These are phyloP conservation scores for Stratiolaelaps scimitus DNA, from an alignment of 1,140 invertebrate species.

Conservation along the genomic window DNA sequence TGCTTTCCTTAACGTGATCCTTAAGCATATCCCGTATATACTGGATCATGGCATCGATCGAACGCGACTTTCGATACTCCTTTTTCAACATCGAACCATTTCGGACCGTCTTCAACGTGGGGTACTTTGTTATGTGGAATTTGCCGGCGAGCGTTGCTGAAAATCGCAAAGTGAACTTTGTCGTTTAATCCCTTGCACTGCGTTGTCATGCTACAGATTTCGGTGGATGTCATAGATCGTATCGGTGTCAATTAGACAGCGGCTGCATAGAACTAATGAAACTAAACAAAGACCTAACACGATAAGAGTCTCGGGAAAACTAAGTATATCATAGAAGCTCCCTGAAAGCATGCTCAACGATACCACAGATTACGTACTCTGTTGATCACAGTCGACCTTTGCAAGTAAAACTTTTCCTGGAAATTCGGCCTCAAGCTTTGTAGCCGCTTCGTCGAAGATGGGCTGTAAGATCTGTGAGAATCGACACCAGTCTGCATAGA, in stretches of 20 bases:
- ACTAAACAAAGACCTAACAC: not conserved
- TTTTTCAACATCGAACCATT: constrained; percentile 85
- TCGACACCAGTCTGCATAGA: constrained; percentile 94
- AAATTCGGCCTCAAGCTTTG: constrained; percentile 19
- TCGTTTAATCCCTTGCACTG: not conserved
- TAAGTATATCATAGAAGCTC: too few relatives aligned
- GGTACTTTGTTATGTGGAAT: constrained; percentile 96
- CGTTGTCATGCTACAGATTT: too few relatives aligned
- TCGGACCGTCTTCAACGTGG: constrained; percentile 87
- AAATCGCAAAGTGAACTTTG: constrained; percentile 36
- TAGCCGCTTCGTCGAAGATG: constrained; percentile 17
- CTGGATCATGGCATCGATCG: constrained; percentile 67
- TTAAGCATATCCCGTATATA: constrained; percentile 77
- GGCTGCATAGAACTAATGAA: not conserved
- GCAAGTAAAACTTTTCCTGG: constrained; percentile 1
- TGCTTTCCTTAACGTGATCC: constrained; percentile 68
- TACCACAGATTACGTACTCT: too few relatives aligned
- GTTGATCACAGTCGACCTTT: constrained; percentile 14
- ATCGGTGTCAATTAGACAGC: not conserved
- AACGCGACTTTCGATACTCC: constrained; percentile 78
- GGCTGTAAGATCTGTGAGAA: constrained; percentile 43
- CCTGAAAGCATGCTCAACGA: too few relatives aligned
- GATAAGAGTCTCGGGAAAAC: too few relatives aligned
- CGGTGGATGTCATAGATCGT: not conserved
- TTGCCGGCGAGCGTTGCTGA: constrained; percentile 62